Base-by-base conservation (phyloP, 2,113 vertebrate species). In the pig (Sus scrofa) region DNA sequence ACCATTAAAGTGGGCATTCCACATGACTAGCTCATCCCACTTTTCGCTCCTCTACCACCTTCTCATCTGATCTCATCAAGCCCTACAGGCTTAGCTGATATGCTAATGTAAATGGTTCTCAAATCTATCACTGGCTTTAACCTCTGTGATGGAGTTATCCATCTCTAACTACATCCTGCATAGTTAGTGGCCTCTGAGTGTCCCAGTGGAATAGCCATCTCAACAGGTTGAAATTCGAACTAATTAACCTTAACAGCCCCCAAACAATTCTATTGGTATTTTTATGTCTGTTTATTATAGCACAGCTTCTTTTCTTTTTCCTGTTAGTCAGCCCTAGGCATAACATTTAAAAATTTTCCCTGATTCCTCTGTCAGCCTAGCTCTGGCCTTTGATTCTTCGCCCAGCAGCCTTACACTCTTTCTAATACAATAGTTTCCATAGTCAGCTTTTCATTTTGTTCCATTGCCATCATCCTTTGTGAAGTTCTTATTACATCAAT, bases 341-440 rank as follows among this genome's bases (percentile, higher is more conserved):
- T n/a, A 77, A 77, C 37, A 85, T 3, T 56, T 86, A 32, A 65
- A 60, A 81, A 67, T 62, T 44, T 58, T 24, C 10, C 62, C n/a
- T 92, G 30, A 91, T 75, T 87, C 4, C 26, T 87, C 18, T 65
- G 27, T 68, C 15, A n/a, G 13, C 37, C 2, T 30, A 75, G 13
- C 11, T 65, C n/a, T 86, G 32, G 7, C 34, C 19, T 86, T 68
- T 37, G 18, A 91, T 71, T 39, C 63, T 52, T 32, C 79, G 24
- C 44, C 11, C 6, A 87, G 50, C 6, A 87, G 50, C 12, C 60
- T 50, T 77, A 18, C 16, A 79, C 81, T 94, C 20, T 18, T 71
- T 94, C 90, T 24, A 70, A 60, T 39, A 73, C n/a, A 96, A 58
- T 37, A 93, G 27, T 87, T 92, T 89, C 60, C 32, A 79, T 34